Percentiles rank a stretch among this genome's conserved stretches.
phyloP scores from a whole-genome alignment of 2,113 vertebrate genomes.

The Mus pahari region DNA sequence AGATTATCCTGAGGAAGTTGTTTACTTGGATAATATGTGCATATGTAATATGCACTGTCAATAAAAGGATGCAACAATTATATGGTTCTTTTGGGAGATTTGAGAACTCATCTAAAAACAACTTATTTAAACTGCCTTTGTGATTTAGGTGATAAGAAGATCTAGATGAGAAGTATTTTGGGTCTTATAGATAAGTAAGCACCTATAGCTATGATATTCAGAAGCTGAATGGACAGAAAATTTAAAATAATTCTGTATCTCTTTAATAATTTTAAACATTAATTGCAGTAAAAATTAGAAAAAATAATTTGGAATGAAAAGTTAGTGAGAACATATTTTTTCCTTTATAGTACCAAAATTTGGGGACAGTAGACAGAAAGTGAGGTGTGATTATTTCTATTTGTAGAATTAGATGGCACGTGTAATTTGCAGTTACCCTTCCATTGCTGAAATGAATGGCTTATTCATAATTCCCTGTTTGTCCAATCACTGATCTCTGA shows the following conservation, averaged over 20 bases:
- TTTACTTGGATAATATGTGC: neutral
- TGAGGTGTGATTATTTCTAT: neutral
- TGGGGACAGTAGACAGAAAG: neutral
- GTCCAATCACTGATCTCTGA: neutral
- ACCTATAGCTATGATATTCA: neutral
- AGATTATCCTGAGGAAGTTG: neutral
- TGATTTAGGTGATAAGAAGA: neutral
- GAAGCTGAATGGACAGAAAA: neutral
- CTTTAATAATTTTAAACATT: neutral
- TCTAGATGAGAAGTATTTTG: neutral
- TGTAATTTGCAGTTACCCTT: neutral
- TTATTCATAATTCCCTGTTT: neutral
- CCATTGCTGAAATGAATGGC: neutral
- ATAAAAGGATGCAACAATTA: neutral
- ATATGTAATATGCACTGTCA: neutral
- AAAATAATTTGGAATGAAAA: neutral
- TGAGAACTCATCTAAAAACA: neutral
- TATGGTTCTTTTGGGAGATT: neutral
- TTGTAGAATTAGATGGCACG: neutral
- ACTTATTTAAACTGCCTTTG: neutral
- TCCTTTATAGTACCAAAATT: neutral
- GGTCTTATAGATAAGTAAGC: neutral
- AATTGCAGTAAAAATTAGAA: neutral
- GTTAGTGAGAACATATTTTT: neutral
- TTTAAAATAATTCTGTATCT: conserved; percentile 31